These are phyloP conservation scores for Phataginus tetradactyla DNA, from an alignment of 2,797 vertebrate species.

Conservation along the genomic window DNA sequence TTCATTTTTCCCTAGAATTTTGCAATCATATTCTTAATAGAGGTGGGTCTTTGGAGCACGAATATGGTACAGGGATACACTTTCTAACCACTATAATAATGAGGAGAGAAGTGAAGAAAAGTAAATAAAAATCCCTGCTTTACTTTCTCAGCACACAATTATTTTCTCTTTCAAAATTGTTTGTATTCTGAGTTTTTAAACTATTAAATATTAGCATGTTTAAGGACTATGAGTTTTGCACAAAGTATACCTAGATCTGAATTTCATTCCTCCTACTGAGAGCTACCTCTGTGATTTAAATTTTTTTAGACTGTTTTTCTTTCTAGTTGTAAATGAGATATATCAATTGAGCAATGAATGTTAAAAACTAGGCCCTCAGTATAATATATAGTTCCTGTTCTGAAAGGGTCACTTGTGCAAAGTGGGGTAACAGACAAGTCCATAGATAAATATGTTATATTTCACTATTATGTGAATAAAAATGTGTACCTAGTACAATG, in stretches of 20 bases:
- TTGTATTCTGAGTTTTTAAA: background rate
- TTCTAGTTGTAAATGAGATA: background rate
- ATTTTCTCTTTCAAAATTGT: background rate
- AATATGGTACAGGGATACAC: background rate
- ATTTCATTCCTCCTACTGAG: background rate
- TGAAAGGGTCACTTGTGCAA: background rate
- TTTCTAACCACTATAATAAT: background rate
- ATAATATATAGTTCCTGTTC: background rate
- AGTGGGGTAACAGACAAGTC: background rate
- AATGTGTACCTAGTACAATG: background rate
- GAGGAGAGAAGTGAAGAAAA: background rate
- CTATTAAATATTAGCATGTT: background rate
- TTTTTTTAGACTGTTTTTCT: background rate
- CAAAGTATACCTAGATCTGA: background rate
- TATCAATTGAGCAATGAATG: background rate
- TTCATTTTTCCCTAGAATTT: background rate
- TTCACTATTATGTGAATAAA: background rate
- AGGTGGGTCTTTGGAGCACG: background rate
- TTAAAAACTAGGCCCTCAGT: background rate
- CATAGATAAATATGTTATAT: background rate
- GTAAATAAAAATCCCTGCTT: background rate
- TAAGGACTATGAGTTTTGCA: background rate
- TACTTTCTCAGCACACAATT: background rate
- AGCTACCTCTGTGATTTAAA: background rate
- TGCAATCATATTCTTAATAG: background rate